phyloP scores from a whole-genome alignment of 2,113 vertebrate genomes.

The Pholis gunnellus region DNA sequence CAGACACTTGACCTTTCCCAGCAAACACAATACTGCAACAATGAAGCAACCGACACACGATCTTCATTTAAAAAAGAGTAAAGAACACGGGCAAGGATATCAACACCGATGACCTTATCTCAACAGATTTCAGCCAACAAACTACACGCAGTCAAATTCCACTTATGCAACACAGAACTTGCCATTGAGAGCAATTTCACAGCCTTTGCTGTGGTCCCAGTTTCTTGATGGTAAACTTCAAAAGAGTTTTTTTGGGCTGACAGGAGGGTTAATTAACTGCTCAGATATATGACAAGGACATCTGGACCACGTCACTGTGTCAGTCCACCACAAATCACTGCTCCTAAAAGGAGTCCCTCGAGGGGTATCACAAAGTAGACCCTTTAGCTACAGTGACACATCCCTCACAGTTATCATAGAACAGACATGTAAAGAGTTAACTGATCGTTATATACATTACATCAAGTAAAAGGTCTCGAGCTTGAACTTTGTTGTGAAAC shows the following conservation, averaged over 20 bases:
- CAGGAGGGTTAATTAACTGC: constrained; percentile 24
- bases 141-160: neutral
- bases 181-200: neutral
- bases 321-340: constrained; percentile 7
- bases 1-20: neutral
- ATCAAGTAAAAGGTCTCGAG: no score
- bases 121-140: neutral
- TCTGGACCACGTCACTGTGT: constrained; percentile 17
- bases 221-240: neutral
- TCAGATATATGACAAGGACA: constrained; percentile 48
- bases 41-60: neutral
- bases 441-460: no score
- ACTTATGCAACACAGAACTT: neutral
- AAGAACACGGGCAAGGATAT: neutral
- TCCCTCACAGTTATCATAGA: no score
- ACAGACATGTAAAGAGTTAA: no score
- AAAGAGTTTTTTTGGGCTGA: constrained; percentile 12
- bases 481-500: no score
- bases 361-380: neutral
- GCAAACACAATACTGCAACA: neutral
- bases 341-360: no score
- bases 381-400: neutral
- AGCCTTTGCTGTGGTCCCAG: neutral
- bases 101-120: neutral
- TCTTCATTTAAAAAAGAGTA: neutral